phyloP scores from a whole-genome alignment of 2,113 vertebrate genomes.

The Thomomys bottae region DNA sequence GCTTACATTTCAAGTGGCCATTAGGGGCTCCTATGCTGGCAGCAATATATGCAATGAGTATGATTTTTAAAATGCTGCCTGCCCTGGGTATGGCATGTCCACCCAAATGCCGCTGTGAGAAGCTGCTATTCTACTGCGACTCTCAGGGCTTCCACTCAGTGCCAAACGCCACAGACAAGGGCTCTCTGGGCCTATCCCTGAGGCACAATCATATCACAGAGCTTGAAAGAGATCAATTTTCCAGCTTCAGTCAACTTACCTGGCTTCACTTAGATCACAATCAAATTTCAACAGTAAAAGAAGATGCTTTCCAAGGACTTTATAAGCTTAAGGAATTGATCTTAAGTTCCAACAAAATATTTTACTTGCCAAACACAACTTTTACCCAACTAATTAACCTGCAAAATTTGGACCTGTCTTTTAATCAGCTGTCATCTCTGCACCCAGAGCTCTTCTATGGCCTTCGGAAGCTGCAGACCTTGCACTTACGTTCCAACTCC shows the following conservation, averaged over 20 bases:
- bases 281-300: constrained; percentile 96
- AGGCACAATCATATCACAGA: constrained; percentile 98
- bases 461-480: constrained; percentile 97
- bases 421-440: constrained; percentile 97
- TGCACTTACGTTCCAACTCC: constrained; percentile 97
- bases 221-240: constrained; percentile 98
- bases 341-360: constrained; percentile 99
- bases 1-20: constrained; percentile 99
- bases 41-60: constrained; percentile 98
- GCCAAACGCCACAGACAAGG: constrained; percentile 97
- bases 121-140: constrained; percentile 99
- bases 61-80: constrained; percentile 97
- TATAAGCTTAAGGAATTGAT: constrained; percentile 99
- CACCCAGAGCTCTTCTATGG: constrained; percentile 98
- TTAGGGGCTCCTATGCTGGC: constrained; percentile 99
- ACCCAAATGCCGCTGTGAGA: constrained; percentile 99
- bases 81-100: constrained; percentile 98
- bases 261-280: constrained; percentile 99
- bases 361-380: constrained; percentile 99
- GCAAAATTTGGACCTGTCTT: constrained; percentile 99
- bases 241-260: constrained; percentile 97
- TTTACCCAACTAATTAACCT: constrained; percentile 99
- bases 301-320: constrained; percentile 99
- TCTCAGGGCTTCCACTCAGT: constrained; percentile 98
- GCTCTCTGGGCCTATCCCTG: constrained; percentile 97